A percentile compares a stretch with the other conserved stretches of the same genome.
Evolutionary conservation across 2,888 invertebrate species (phyloP).

Genomic region (Patella caerulea): DNA sequence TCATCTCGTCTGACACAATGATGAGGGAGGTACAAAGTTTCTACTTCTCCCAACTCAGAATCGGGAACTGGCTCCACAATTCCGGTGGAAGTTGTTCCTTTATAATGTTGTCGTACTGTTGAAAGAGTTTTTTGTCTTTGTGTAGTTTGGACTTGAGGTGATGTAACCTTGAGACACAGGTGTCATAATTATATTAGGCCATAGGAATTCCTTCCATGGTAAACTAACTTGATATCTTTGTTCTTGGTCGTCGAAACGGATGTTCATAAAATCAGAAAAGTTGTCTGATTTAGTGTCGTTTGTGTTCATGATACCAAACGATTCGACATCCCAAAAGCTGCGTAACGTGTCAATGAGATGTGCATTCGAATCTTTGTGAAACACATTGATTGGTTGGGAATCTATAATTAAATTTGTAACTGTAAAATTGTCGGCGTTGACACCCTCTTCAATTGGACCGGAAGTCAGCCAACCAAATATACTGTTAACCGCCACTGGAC

Average conservation of each 20-base stretch:
- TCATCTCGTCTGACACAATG: conserved; percentile 8
- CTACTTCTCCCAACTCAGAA: background rate
- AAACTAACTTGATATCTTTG: conserved; percentile 4
- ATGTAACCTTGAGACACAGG: background rate
- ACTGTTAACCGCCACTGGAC: background rate
- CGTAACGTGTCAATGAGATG: background rate
- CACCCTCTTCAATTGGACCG: background rate
- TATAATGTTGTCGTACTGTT: conserved; percentile 10
- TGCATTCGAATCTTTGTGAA: background rate
- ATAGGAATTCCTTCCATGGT: conserved; percentile 1
- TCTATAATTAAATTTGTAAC: no score
- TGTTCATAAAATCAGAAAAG: background rate
- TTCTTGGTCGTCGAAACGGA: background rate
- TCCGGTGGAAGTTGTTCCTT: no score
- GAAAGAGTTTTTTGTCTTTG: conserved; percentile 1
- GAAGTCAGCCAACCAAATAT: conserved; percentile 2
- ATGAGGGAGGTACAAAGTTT: conserved; percentile 9
- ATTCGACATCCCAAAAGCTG: conserved; percentile 1
- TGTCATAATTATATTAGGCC: background rate
- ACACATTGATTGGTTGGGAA: background rate
- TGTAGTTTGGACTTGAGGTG: background rate
- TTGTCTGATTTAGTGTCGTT: background rate
- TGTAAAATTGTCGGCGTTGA: no score
- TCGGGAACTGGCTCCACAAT: background rate
- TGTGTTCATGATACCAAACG: background rate